phyloP scores from a whole-genome alignment of 92 coral and sea anemone genomes.

The Scolanthus callimorphus region DNA sequence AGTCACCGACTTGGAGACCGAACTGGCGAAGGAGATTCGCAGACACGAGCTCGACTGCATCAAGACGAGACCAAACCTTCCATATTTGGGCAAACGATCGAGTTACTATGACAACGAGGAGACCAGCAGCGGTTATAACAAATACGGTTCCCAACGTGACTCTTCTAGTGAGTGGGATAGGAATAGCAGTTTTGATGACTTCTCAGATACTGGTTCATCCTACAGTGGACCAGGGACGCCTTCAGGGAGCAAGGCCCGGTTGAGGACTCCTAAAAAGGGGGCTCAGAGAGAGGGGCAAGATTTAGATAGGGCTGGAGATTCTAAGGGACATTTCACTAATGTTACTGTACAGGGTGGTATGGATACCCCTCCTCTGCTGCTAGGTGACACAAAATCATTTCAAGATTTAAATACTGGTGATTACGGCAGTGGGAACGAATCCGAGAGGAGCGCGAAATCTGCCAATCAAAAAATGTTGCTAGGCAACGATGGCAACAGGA shows the following conservation, averaged over 20 bases:
- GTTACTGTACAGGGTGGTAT: background rate
- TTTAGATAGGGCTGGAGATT: no score
- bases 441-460: background rate
- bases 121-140: slow-evolving; percentile 4
- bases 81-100: slow-evolving; percentile 15
- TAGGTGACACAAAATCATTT: no score
- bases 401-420: no score
- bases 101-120: slow-evolving; percentile 23
- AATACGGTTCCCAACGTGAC: slow-evolving; percentile 7
- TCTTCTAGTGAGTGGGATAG: slow-evolving; percentile 21
- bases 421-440: background rate
- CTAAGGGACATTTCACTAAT: background rate
- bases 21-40: slow-evolving; percentile 67
- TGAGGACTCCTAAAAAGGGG: no score
- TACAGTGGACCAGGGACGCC: background rate
- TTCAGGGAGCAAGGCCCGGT: no score
- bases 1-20: slow-evolving; percentile 66
- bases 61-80: slow-evolving; percentile 31
- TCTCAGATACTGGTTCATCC: background rate
- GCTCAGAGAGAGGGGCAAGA: no score
- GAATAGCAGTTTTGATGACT: slow-evolving; percentile 16
- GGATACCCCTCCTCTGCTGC: background rate
- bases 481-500: background rate
- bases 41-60: slow-evolving; percentile 59
- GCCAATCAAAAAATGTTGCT: background rate